These are phyloP conservation scores for Phylloscopus whistleri DNA, from an alignment of 2,113 vertebrate genomes.

Conservation along the genomic window DNA sequence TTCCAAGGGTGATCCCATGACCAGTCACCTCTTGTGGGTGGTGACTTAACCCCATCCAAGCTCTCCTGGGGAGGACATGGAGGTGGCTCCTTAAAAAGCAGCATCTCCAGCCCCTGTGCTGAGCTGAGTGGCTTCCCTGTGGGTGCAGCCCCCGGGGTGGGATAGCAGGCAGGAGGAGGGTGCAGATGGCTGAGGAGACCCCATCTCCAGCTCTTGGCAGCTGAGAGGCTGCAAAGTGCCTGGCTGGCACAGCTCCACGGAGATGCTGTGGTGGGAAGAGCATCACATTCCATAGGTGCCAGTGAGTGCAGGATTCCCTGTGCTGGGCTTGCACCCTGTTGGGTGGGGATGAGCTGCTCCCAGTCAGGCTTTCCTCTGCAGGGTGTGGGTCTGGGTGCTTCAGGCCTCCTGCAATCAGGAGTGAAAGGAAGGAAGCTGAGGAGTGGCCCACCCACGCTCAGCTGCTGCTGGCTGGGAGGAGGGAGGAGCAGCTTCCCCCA, in stretches of 20 bases:
- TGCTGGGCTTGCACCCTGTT: rapidly evolving
- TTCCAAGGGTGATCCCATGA: not conserved
- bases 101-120: not conserved
- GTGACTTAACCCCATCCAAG: not conserved
- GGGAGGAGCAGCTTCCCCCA: not conserved
- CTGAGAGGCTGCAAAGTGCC: not conserved
- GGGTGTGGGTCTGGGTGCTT: not conserved
- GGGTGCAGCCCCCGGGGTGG: not conserved
- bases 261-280: not conserved
- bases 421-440: not conserved
- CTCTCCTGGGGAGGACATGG: not conserved
- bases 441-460: rapidly evolving
- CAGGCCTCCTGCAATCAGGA: not conserved
- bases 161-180: not conserved
- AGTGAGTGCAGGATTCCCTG: not conserved
- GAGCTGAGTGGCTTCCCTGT: not conserved
- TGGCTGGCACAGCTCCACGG: not conserved
- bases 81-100: not conserved
- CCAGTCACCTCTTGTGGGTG: rapidly evolving
- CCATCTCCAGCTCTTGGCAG: not conserved
- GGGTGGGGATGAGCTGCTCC: not conserved
- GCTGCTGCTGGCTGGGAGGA: not conserved
- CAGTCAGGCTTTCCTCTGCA: not conserved
- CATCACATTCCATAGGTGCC: not conserved
- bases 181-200: not conserved